Conservation (phyloP, 1,140 invertebrate species). For the Goniozus legneri region DNA sequence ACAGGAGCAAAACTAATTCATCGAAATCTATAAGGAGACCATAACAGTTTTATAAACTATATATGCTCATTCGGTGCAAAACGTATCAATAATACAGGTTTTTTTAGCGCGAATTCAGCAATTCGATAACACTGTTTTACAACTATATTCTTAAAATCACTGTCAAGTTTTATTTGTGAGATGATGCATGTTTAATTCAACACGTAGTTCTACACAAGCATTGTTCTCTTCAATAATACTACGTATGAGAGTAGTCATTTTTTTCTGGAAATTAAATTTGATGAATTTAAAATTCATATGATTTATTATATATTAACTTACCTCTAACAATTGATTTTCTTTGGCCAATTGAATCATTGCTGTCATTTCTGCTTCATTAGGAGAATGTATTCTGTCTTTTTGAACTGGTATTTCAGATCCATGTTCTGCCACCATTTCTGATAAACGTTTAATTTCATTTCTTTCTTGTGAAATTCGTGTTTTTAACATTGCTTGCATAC, state of each 20-base stretch:
- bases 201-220: constrained; percentile 64
- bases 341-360: constrained; percentile 55
- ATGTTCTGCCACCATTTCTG: constrained; percentile 51
- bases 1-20: neutral
- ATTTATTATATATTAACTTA: constrained; percentile 17
- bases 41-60: constrained; percentile 32
- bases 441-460: constrained; percentile 64
- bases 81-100: constrained; percentile 20
- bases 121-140: neutral
- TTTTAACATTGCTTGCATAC: constrained; percentile 62
- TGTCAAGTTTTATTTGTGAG: constrained; percentile 35
- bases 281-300: constrained; percentile 3
- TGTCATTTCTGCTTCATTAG: constrained; percentile 53
- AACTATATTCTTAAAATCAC: constrained; percentile 4
- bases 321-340: constrained; percentile 64
- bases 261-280: constrained; percentile 53
- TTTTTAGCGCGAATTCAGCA: constrained; percentile 8
- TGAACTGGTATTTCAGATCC: constrained; percentile 52
- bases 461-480: constrained; percentile 64
- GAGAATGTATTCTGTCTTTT: constrained; percentile 49
- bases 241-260: constrained; percentile 61
- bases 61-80: constrained; percentile 28
- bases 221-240: constrained; percentile 67
- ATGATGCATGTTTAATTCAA: constrained; percentile 63
- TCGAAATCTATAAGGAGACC: neutral